Evolutionary conservation across 1,140 invertebrate species (phyloP).

Genomic region (Agrypnia vestita): DNA sequence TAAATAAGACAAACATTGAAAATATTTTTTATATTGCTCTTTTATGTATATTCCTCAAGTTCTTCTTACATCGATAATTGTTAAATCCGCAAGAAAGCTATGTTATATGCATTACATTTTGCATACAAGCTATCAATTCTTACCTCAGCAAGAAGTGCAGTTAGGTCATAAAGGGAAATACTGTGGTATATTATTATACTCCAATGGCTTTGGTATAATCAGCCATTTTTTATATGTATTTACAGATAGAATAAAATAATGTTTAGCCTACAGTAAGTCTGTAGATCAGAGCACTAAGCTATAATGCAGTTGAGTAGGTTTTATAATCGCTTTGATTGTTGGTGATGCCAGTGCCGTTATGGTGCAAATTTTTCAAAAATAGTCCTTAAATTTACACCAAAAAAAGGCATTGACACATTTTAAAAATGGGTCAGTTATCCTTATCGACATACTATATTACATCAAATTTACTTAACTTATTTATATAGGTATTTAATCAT

Average conservation of each 20-base stretch:
- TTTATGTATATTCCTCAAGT: too few species aligned
- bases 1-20: too few species aligned
- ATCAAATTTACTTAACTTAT: not conserved
- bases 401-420: slow-evolving; percentile 23
- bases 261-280: slow-evolving; percentile 23
- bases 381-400: slow-evolving; percentile 26
- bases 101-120: too few species aligned
- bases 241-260: slow-evolving; percentile 11
- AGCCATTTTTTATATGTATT: slow-evolving; percentile 22
- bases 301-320: slow-evolving; percentile 46
- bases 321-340: slow-evolving; percentile 53
- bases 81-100: too few species aligned
- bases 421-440: slow-evolving; percentile 12
- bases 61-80: too few species aligned
- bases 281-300: slow-evolving; percentile 47
- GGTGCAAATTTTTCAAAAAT: slow-evolving; percentile 18
- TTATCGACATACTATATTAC: slow-evolving; percentile 18
- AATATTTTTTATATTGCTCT: too few species aligned
- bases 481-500: not conserved
- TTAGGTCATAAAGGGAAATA: slow-evolving; percentile 37
- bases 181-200: slow-evolving; percentile 40
- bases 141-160: slow-evolving; percentile 36
- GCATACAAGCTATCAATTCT: not conserved
- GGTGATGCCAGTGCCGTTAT: slow-evolving; percentile 36
- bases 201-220: slow-evolving; percentile 20